A percentile compares a stretch with the other conserved stretches of the same genome.
phyloP scores from a whole-genome alignment of 2,797 vertebrate genomes.

The Selene dorsalis region DNA sequence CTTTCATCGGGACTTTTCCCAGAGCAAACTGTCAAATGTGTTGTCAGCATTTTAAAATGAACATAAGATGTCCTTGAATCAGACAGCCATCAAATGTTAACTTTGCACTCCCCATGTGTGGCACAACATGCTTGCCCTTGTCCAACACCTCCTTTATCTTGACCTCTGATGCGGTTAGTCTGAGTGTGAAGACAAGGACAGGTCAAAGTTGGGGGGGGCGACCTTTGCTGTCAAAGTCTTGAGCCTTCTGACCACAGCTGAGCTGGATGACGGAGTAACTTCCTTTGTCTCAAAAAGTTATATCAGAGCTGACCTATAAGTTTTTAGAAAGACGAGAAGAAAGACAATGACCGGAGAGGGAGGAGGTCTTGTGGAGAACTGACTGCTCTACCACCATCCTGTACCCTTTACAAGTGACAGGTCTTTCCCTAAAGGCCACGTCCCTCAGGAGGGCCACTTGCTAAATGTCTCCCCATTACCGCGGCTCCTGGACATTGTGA shows the following conservation, averaged over 20 bases:
- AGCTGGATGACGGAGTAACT: constrained; percentile 10
- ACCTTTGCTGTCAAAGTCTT: constrained; percentile 25
- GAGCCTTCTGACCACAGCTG: constrained; percentile 10
- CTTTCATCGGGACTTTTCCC: constrained; percentile 45
- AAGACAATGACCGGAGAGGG: constrained; percentile 48
- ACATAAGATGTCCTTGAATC: neutral
- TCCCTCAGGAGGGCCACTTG: constrained; percentile 46
- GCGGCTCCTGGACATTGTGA: constrained; percentile 54
- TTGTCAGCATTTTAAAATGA: neutral
- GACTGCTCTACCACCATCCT: constrained; percentile 38
- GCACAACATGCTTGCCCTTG: no score
- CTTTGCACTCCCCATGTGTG: neutral
- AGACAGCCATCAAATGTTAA: neutral
- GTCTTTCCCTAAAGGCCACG: constrained; percentile 55
- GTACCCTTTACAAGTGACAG: constrained; percentile 62
- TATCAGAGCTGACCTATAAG: constrained; percentile 28
- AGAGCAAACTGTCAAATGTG: neutral
- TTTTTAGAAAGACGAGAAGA: constrained; percentile 1
- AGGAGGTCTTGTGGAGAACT: constrained; percentile 7
- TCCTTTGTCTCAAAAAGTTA: neutral
- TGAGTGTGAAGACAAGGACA: constrained; percentile 10
- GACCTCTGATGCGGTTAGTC: constrained; percentile 13
- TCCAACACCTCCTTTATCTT: constrained; percentile 8
- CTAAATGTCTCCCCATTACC: constrained; percentile 64
- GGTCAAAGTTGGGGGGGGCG: neutral